Percentiles rank a stretch among this genome's conserved stretches.
Conservation (phyloP, 2,113 vertebrate species). For the Aramus guarauna region DNA sequence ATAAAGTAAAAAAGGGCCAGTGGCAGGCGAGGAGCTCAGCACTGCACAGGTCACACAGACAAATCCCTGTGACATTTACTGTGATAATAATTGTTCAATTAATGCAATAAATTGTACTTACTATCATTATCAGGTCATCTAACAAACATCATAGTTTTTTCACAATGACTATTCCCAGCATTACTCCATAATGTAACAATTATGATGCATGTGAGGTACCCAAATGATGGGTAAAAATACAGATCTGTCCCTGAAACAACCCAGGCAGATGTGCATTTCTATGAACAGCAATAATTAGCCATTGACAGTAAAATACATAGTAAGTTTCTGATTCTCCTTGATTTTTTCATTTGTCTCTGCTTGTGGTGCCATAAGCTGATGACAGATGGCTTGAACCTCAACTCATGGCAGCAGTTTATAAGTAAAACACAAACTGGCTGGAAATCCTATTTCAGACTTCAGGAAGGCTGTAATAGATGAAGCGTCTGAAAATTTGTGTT, state of each 20-base stretch:
- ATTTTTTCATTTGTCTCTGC: neutral
- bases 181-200: neutral
- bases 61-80: neutral
- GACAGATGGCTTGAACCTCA: conserved; percentile 4
- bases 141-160: neutral
- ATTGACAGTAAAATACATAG: neutral
- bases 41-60: neutral
- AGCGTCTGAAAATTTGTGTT: neutral
- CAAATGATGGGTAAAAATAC: neutral
- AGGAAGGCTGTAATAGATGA: neutral
- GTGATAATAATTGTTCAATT: neutral
- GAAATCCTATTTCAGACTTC: neutral
- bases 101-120: neutral
- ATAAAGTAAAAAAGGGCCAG: neutral
- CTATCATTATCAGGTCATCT: neutral
- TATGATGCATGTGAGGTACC: neutral
- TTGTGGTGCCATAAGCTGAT: neutral
- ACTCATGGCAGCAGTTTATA: neutral
- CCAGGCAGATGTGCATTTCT: neutral
- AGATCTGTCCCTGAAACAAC: neutral
- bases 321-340: neutral
- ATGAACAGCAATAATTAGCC: neutral
- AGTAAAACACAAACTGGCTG: neutral
- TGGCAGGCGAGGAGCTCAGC: neutral
- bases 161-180: neutral